Percentiles rank a stretch among this genome's conserved stretches.
Evolutionary conservation across 1,140 invertebrate genomes (phyloP).

Genomic region (Helicoverpa armigera): DNA sequence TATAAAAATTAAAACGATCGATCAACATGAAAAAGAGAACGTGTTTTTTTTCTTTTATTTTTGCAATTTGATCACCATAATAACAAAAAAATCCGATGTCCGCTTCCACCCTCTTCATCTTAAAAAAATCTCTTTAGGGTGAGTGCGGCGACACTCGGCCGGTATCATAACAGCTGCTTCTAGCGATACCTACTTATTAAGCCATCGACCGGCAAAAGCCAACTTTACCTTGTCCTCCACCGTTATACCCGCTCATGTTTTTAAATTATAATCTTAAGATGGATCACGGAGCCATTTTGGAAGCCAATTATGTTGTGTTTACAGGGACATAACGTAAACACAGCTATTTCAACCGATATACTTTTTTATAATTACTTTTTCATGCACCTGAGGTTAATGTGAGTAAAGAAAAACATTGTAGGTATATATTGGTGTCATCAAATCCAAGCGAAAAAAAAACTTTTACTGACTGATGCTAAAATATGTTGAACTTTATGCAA

Average conservation of each 20-base stretch:
- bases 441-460: no score
- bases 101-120: conserved; percentile 57
- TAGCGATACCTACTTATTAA: conserved; percentile 84
- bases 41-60: not conserved
- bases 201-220: conserved; percentile 69
- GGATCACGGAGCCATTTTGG: conserved; percentile 53
- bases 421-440: no score
- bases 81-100: conserved; percentile 48
- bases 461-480: no score
- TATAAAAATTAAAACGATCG: no score
- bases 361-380: no score
- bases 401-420: no score
- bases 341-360: not conserved
- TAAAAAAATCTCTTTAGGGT: conserved; percentile 76
- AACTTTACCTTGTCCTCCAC: conserved; percentile 58
- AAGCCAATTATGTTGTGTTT: conserved; percentile 51
- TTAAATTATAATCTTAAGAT: conserved; percentile 72
- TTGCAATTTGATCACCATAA: not conserved
- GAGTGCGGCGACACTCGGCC: conserved; percentile 83
- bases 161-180: conserved; percentile 85
- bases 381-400: no score
- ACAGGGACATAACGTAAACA: conserved; percentile 22
- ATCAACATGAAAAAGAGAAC: no score
- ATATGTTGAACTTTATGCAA: no score
- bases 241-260: conserved; percentile 78